Evolutionary conservation across 2,113 vertebrate species (phyloP).

Genomic region (Calcarius ornatus): DNA sequence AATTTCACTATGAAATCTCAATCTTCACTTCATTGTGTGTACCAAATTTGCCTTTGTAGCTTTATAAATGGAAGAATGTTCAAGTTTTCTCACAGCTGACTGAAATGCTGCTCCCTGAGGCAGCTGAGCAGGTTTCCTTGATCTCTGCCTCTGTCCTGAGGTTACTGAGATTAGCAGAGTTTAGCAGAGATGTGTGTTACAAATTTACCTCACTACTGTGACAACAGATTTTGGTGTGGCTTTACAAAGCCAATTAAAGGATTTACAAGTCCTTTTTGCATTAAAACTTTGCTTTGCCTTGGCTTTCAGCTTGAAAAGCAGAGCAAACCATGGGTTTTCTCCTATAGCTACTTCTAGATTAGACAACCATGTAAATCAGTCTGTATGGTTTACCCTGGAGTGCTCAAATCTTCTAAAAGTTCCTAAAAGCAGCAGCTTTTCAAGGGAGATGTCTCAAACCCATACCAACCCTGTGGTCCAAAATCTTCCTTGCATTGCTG

Average conservation of each 20-base stretch:
- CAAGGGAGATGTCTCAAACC: background rate
- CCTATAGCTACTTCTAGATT: background rate
- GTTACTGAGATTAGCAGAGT: background rate
- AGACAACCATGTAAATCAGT: background rate
- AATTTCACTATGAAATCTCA: background rate
- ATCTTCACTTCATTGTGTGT: background rate
- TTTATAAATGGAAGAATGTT: constrained; percentile 10
- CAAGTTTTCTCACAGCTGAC: background rate
- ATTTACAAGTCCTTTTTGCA: background rate
- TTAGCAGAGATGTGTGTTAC: background rate
- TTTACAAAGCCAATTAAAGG: background rate
- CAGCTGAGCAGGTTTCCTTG: background rate
- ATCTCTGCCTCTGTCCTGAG: background rate
- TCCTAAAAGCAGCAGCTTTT: background rate
- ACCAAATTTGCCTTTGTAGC: background rate
- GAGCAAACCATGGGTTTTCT: background rate
- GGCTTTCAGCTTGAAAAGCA: background rate
- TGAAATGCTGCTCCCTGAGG: background rate
- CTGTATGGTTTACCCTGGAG: background rate
- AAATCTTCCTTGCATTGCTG: background rate
- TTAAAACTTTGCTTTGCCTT: background rate
- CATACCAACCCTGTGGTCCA: background rate
- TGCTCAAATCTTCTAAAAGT: background rate
- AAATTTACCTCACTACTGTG: background rate
- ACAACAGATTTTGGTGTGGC: background rate